Percentiles rank a stretch among this genome's conserved stretches.
phyloP scores from a whole-genome alignment of 37 sponge, comb jelly and placozoan genomes.

The Sycon ciliatum region DNA sequence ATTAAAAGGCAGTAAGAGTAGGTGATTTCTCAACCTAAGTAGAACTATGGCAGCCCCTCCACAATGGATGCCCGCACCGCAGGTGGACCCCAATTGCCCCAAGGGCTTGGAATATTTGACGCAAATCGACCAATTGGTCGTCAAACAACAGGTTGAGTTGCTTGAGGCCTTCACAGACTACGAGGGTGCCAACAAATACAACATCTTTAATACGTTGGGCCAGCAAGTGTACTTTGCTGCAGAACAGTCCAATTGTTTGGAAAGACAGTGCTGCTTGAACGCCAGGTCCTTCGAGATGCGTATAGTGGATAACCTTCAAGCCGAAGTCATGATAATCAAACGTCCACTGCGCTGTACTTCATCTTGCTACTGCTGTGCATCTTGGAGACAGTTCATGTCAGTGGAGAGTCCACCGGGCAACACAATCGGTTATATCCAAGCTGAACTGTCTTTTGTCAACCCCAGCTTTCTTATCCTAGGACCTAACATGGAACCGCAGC shows the following conservation, averaged over 20 bases:
- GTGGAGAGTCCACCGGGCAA: slow-evolving; percentile 89
- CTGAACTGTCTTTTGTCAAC: too few relatives aligned
- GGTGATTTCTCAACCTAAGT: too few relatives aligned
- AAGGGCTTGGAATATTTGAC: not conserved
- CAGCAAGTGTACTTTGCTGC: slow-evolving; percentile 11
- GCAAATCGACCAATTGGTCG: slow-evolving; percentile 2
- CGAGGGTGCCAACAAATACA: not conserved
- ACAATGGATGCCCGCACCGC: not conserved
- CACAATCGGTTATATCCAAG: slow-evolving; percentile 62
- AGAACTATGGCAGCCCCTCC: not conserved
- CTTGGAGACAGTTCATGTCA: slow-evolving; percentile 70
- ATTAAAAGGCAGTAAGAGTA: too few relatives aligned
- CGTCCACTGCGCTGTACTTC: too few relatives aligned
- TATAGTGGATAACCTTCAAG: not conserved
- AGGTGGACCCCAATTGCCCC: not conserved
- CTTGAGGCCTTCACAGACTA: not conserved
- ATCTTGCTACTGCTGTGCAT: slow-evolving; percentile 68
- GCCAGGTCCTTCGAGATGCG: not conserved
- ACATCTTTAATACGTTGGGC: not conserved
- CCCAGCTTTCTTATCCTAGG: too few relatives aligned
- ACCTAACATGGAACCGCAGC: too few relatives aligned
- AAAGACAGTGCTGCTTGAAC: slow-evolving; percentile 2
- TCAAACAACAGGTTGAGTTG: slow-evolving; percentile 10
- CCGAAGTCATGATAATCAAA: too few relatives aligned
- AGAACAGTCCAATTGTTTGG: not conserved